Conservation (phyloP, 2,888 invertebrate species). For the Eutolmus rufibarbis region DNA sequence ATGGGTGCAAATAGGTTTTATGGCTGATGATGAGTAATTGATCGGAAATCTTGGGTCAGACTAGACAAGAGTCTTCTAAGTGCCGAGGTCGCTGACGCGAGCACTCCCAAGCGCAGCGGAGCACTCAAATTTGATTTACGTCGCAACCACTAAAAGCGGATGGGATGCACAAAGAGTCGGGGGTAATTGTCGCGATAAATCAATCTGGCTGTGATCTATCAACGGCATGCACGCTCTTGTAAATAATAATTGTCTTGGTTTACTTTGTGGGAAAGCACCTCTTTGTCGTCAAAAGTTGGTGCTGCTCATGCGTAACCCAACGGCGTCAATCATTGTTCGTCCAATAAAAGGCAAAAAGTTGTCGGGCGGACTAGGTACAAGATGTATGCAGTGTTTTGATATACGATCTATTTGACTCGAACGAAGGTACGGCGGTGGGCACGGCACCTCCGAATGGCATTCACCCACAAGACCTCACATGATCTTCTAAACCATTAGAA, state of each 20-base stretch:
- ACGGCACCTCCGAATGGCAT: background rate
- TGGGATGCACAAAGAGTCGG: background rate
- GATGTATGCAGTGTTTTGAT: conserved; percentile 20
- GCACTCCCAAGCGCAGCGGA: background rate
- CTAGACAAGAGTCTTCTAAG: background rate
- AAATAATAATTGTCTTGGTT: conserved; percentile 13
- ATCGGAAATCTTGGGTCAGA: background rate
- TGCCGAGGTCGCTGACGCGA: background rate
- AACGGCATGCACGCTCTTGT: background rate
- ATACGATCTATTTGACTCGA: background rate
- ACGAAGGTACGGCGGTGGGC: background rate
- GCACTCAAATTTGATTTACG: conserved; percentile 9
- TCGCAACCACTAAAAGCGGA: background rate
- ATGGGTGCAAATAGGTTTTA: background rate
- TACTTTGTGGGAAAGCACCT: conserved; percentile 3
- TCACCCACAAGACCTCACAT: background rate
- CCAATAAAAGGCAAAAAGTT: background rate
- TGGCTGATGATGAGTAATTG: background rate
- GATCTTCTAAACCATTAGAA: background rate
- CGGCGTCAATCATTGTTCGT: conserved; percentile 9
- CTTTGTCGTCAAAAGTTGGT: background rate
- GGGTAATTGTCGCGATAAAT: conserved; percentile 3
- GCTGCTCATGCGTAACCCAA: background rate
- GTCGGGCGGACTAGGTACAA: background rate
- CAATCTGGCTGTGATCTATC: background rate